Evolutionary conservation across 2,888 invertebrate species (phyloP).

Genomic region (Zaprionus obscuricornis): DNA sequence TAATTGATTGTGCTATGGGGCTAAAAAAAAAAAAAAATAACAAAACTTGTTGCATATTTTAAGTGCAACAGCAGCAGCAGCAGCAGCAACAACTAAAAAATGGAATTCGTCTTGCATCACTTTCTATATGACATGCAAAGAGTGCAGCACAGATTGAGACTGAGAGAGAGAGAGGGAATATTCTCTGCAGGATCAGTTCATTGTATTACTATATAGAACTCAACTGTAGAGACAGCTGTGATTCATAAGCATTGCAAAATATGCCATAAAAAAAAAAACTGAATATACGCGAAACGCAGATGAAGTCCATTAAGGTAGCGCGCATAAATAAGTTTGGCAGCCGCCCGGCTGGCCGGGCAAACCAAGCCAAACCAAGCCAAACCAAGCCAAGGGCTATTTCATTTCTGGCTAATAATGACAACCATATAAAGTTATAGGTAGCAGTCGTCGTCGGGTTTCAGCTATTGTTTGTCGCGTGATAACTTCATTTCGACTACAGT

Average conservation of each 20-base stretch:
- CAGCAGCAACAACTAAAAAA: no score
- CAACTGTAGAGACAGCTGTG: constrained; percentile 20
- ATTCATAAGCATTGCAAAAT: constrained; percentile 54
- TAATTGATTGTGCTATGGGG: constrained; percentile 64
- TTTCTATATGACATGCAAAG: background rate
- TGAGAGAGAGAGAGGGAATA: no score
- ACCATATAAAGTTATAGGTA: constrained; percentile 71
- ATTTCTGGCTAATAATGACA: constrained; percentile 76
- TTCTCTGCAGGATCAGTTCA: no score
- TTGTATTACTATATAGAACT: constrained; percentile 8
- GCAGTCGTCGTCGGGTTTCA: constrained; percentile 13
- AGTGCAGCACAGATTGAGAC: background rate
- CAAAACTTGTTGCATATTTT: constrained; percentile 18
- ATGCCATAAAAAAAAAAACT: constrained; percentile 55
- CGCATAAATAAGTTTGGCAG: constrained; percentile 71
- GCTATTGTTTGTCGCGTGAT: constrained; percentile 76
- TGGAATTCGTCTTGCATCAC: constrained; percentile 18
- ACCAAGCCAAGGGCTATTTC: constrained; percentile 57
- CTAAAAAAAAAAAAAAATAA: background rate
- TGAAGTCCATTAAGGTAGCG: constrained; percentile 74
- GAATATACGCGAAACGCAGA: constrained; percentile 26
- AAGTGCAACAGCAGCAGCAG: no score
- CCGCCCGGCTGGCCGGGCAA: constrained; percentile 29
- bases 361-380: no score
- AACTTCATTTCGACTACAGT: constrained; percentile 66